Evolutionary conservation across 1,140 invertebrate species (phyloP).

Genomic region (Hesperophylax magnus): DNA sequence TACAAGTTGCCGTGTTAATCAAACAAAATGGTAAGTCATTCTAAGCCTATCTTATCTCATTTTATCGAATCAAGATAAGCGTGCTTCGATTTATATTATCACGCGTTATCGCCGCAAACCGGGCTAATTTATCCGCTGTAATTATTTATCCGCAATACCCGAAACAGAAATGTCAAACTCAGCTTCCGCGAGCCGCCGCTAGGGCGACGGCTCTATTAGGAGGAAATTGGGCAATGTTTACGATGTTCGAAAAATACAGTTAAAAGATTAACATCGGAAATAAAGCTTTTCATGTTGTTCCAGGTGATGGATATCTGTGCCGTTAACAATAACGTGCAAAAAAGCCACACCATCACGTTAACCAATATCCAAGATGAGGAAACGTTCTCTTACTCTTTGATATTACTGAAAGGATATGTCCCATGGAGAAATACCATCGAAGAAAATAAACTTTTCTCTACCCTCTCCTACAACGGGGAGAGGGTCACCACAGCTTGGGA

Average conservation of each 20-base stretch:
- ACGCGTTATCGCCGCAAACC: not conserved
- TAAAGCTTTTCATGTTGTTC: slow-evolving; percentile 30
- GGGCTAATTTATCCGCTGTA: not conserved
- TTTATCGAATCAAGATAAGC: not conserved
- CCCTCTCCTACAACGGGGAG: slow-evolving; percentile 60
- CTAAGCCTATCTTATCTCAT: not conserved
- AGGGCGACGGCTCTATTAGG: slow-evolving; percentile 24
- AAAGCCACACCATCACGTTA: slow-evolving; percentile 41
- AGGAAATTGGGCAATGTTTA: slow-evolving; percentile 22
- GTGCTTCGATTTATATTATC: not conserved
- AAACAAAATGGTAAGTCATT: slow-evolving; percentile 33
- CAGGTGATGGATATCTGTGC: slow-evolving; percentile 55
- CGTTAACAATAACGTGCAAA: slow-evolving; percentile 51
- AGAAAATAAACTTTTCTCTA: slow-evolving; percentile 65
- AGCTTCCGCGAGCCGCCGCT: slow-evolving; percentile 27
- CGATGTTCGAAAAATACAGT: slow-evolving; percentile 16
- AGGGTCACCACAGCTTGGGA: slow-evolving; percentile 63
- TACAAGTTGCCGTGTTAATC: slow-evolving; percentile 16
- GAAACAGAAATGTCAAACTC: slow-evolving; percentile 41
- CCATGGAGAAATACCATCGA: slow-evolving; percentile 63
- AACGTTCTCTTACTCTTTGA: slow-evolving; percentile 65
- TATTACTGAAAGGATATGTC: slow-evolving; percentile 66
- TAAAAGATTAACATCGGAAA: not conserved
- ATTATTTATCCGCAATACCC: slow-evolving; percentile 34
- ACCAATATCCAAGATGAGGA: slow-evolving; percentile 65